Base-by-base conservation (phyloP, 2,797 vertebrate species). In the Enteromius afrohamiltoni region DNA sequence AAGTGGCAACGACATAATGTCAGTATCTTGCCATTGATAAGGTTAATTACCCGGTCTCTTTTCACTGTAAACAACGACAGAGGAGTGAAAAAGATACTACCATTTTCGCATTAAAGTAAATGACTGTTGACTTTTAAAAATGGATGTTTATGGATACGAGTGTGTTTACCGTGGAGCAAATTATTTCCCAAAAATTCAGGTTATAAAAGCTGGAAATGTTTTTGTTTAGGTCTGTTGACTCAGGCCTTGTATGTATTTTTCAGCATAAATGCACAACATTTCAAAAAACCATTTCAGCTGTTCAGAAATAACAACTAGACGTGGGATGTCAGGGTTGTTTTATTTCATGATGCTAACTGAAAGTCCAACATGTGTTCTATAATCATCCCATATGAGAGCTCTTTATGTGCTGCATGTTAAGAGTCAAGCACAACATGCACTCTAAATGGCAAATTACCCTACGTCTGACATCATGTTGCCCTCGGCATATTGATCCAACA, bases 1-100 rank as follows among this genome's bases (percentile, higher is more conserved):
- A 71, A 88, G 81, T 88, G 85, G 71, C 87, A 89, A 88, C 71
- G 78, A 82, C 91, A 90, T 88, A 85, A 90, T 85, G 64, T 87
- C 76, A 87, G 86, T 87, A 79, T 70, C 86, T 87, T 89, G 62
- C 82, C 85, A 87, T 84, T 89, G 82, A 92, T 87, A 87, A 87
- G 80, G 82, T 90, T 90, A 89, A 90, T 87, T 83, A 87, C 80
- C 49, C 42, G 1, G 37, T 21, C 14, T 82, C 26, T 74, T 82
- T 80, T 64, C 14, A 82, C 19, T 49, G 80, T 82, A 82, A 82
- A 82, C 40, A 74, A 49, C 13, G 5, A 2, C 14, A 64, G 19
- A 64, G 42, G 7, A 19, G 55, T 47, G 1, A 29, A 64, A 71
- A 69, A 58, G 34, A 42, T 19, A 29, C 11, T 6, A 77, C 23